Evolutionary conservation across 2,888 invertebrate species (phyloP).

Genomic region (Scaptomyza tumidula): DNA sequence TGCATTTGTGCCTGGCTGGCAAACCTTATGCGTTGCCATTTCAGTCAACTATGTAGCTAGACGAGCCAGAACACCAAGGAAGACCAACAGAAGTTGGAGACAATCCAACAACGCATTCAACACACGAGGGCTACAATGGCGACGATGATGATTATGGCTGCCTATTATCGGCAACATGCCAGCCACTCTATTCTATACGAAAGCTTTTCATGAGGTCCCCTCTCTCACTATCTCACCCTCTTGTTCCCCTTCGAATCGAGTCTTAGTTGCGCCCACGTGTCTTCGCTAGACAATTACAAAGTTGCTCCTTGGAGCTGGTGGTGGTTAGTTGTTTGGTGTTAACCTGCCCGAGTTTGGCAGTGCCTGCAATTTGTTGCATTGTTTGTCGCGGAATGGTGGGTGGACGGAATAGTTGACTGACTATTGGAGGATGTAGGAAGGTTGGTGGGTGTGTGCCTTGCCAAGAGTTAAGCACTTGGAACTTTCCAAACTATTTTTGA

Average conservation of each 20-base stretch:
- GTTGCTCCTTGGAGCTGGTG: constrained; percentile 60
- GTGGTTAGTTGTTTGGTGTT: constrained; percentile 15
- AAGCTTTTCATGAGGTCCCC: background rate
- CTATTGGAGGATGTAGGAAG: background rate
- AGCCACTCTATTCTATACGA: constrained; percentile 26
- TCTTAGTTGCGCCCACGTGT: constrained; percentile 65
- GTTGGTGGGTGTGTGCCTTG: constrained; percentile 28
- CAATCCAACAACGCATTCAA: constrained; percentile 48
- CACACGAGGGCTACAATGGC: constrained; percentile 41
- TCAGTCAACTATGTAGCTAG: constrained; percentile 32
- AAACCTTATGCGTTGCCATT: constrained; percentile 52
- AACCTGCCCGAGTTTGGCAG: constrained; percentile 23
- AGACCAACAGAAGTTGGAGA: constrained; percentile 7
- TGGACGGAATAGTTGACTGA: background rate
- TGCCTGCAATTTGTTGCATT: constrained; percentile 78
- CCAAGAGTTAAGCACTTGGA: constrained; percentile 75
- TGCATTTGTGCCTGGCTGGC: constrained; percentile 26
- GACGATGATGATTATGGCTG: constrained; percentile 58
- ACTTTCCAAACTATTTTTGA: constrained; percentile 77
- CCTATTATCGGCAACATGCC: constrained; percentile 62
- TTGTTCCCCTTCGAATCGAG: background rate
- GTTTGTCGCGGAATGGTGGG: constrained; percentile 64
- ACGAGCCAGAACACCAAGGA: background rate
- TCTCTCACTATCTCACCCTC: too few species aligned
- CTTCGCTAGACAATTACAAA: constrained; percentile 73